Evolutionary conservation across 2,113 vertebrate species (phyloP).

Genomic region (Hymenochirus boettgeri): DNA sequence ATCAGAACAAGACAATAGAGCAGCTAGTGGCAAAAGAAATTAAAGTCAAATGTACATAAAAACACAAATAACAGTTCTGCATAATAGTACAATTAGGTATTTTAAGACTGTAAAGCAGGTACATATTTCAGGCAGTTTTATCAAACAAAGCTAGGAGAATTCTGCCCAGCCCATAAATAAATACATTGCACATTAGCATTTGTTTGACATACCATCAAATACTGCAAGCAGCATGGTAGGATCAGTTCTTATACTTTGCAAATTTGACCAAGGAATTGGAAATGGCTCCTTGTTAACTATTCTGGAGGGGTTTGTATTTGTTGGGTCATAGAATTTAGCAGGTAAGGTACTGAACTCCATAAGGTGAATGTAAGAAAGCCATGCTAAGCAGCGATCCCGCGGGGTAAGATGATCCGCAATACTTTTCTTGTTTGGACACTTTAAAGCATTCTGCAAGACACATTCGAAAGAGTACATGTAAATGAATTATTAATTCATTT

Average conservation of each 20-base stretch:
- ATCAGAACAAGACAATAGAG: conserved; percentile 72
- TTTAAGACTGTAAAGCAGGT: neutral
- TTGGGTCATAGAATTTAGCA: conserved; percentile 73
- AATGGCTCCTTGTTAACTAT: conserved; percentile 78
- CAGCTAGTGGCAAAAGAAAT: conserved; percentile 64
- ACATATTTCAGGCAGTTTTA: neutral
- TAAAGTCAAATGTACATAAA: conserved; percentile 3
- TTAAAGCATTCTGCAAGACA: conserved; percentile 73
- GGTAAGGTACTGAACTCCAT: conserved; percentile 83
- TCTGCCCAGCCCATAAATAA: conserved; percentile 30
- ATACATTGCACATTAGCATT: conserved; percentile 6
- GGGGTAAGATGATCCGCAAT: conserved; percentile 61
- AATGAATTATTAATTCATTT: no score
- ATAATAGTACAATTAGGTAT: neutral
- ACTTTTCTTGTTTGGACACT: conserved; percentile 54
- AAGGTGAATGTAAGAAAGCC: conserved; percentile 88
- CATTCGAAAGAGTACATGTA: conserved; percentile 45
- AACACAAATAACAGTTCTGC: neutral
- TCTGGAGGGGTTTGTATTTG: conserved; percentile 72
- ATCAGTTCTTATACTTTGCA: conserved; percentile 70
- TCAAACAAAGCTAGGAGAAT: no score
- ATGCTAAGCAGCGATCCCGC: conserved; percentile 78
- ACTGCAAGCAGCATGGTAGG: conserved; percentile 71
- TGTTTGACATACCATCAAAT: conserved; percentile 76
- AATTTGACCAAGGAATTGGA: conserved; percentile 79